Evolutionary conservation across 64 coral and sea anemone species (phyloP).

Genomic region (Stichodactyla mertensii): DNA sequence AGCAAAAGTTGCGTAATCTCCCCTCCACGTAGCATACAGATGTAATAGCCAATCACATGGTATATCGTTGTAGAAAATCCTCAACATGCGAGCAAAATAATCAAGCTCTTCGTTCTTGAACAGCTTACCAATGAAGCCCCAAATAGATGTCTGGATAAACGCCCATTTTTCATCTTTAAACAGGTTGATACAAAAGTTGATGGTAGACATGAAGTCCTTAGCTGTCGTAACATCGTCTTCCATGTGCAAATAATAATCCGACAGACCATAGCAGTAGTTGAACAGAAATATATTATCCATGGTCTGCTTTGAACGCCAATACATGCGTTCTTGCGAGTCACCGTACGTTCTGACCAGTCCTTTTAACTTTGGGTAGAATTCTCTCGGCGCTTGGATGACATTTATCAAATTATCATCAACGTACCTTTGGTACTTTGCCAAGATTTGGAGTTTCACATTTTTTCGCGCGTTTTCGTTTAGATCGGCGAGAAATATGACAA

Average conservation of each 20-base stretch:
- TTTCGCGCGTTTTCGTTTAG: slow-evolving; percentile 27
- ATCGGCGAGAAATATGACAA: slow-evolving; percentile 81
- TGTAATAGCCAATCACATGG: slow-evolving; percentile 64
- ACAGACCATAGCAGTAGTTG: slow-evolving; percentile 50
- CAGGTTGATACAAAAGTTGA: slow-evolving; percentile 42
- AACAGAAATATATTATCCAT: slow-evolving; percentile 82
- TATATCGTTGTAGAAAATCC: slow-evolving; percentile 68
- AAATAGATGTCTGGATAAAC: slow-evolving; percentile 19
- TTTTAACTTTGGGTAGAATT: slow-evolving; percentile 71
- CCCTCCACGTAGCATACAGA: background rate
- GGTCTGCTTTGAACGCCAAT: slow-evolving; percentile 80
- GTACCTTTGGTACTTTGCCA: slow-evolving; percentile 21
- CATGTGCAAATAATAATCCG: slow-evolving; percentile 73
- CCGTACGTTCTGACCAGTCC: slow-evolving; percentile 38
- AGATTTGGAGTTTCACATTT: slow-evolving; percentile 25
- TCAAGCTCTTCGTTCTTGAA: slow-evolving; percentile 42
- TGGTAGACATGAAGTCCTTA: slow-evolving; percentile 30
- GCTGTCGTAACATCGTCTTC: slow-evolving; percentile 69
- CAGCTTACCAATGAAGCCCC: slow-evolving; percentile 85
- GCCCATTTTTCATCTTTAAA: slow-evolving; percentile 24
- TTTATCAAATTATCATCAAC: slow-evolving; percentile 64
- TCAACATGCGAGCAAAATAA: slow-evolving; percentile 34
- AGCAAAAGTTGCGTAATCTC: background rate
- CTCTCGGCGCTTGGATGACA: slow-evolving; percentile 60
- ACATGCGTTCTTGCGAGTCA: slow-evolving; percentile 67